A percentile compares a stretch with the other conserved stretches of the same genome.
Evolutionary conservation across 35 echinoderm and acorn worm species (phyloP).

Genomic region (Acanthaster planci): DNA sequence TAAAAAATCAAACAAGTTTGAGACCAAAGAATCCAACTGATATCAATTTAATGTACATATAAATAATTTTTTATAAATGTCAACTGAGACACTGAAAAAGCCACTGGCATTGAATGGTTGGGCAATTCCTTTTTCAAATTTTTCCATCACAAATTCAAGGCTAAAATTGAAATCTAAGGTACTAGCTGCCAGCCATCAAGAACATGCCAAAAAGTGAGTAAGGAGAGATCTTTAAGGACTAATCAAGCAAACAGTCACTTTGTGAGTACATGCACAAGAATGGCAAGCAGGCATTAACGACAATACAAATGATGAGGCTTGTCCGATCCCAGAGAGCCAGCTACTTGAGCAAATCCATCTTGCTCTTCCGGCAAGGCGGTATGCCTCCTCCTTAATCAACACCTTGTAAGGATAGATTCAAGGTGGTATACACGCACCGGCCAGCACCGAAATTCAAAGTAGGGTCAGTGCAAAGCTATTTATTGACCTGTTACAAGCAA

Average conservation of each 20-base stretch:
- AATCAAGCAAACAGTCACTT: conserved; percentile 19
- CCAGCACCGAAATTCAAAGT: conserved; percentile 14
- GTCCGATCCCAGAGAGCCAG: neutral
- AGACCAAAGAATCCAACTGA: no score
- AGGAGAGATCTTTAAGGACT: neutral
- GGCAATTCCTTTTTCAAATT: no score
- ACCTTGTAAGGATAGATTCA: neutral
- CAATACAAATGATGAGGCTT: neutral
- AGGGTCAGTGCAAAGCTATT: conserved; percentile 31
- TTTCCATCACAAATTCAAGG: neutral
- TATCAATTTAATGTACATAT: no score
- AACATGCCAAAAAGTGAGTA: neutral
- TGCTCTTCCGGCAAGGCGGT: neutral
- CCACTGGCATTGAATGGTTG: no score
- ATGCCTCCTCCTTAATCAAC: neutral
- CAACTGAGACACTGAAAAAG: no score
- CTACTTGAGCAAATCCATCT: conserved; percentile 30
- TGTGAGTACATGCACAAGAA: neutral
- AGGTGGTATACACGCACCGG: neutral
- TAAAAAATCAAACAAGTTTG: no score
- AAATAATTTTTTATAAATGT: no score
- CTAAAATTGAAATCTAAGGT: neutral
- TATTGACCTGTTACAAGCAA: conserved; percentile 31
- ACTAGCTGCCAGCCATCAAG: neutral
- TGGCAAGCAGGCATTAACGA: neutral